These are phyloP conservation scores for Eupithecia pulchellata DNA, from an alignment of 2,888 invertebrate genomes.

Conservation along the genomic window DNA sequence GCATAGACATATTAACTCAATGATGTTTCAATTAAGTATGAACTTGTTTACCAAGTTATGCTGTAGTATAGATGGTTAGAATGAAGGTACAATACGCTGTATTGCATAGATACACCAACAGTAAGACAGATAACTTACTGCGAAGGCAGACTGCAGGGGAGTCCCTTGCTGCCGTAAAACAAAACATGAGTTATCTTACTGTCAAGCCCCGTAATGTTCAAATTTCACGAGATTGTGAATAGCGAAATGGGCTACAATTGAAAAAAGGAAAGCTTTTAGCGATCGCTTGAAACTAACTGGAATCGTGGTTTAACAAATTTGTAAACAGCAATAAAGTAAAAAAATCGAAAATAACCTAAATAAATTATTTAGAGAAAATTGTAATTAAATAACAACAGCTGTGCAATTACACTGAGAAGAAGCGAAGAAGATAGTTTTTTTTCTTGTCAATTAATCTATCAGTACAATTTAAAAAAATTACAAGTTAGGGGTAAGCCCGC, in stretches of 20 bases:
- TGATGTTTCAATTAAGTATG: not conserved
- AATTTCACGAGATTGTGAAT: no score
- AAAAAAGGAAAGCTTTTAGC: not conserved
- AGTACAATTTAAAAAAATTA: no score
- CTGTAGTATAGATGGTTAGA: not conserved
- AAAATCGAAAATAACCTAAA: no score
- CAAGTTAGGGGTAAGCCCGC: no score
- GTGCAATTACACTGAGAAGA: not conserved
- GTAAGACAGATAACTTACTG: slow-evolving; percentile 57
- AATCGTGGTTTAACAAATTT: no score
- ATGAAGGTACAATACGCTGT: not conserved
- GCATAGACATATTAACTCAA: not conserved
- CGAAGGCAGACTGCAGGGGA: slow-evolving; percentile 46
- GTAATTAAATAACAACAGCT: no score
- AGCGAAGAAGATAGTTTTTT: no score
- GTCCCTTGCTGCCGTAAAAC: slow-evolving; percentile 47
- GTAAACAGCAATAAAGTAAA: not conserved
- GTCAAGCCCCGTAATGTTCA: not conserved
- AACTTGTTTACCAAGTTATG: not conserved
- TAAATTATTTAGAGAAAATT: no score
- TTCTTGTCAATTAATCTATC: no score
- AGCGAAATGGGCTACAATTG: not conserved
- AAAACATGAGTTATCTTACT: slow-evolving; percentile 14
- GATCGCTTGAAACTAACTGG: not conserved
- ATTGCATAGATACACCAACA: slow-evolving; percentile 10